phyloP scores from a whole-genome alignment of 2,113 vertebrate species.

The Scytalopus superciliaris region DNA sequence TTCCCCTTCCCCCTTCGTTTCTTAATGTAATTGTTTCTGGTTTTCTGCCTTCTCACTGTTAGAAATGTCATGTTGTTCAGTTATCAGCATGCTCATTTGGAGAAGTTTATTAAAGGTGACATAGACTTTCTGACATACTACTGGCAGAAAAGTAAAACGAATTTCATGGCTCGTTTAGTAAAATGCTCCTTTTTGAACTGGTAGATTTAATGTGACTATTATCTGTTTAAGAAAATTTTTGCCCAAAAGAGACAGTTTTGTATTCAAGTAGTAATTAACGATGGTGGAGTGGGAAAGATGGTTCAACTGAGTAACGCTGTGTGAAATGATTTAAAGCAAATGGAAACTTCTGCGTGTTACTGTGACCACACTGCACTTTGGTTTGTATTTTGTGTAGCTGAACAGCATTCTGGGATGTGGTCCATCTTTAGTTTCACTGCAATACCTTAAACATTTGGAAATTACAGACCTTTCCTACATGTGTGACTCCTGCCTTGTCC shows the following conservation, averaged over 20 bases:
- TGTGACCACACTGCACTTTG: background rate
- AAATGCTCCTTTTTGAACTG: slow-evolving; percentile 4
- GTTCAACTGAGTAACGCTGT: background rate
- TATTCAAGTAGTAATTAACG: background rate
- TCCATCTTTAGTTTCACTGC: background rate
- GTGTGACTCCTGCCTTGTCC: background rate
- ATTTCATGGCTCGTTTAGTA: slow-evolving; percentile 53
- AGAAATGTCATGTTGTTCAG: slow-evolving; percentile 49
- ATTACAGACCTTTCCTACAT: background rate
- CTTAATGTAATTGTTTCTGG: slow-evolving; percentile 49
- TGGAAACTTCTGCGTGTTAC: background rate
- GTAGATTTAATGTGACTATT: slow-evolving; percentile 30
- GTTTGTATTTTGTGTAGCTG: background rate
- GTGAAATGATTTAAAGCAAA: background rate
- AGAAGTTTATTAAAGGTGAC: slow-evolving; percentile 56
- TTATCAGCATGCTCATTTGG: slow-evolving; percentile 45
- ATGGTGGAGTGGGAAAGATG: background rate
- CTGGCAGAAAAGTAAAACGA: slow-evolving; percentile 5
- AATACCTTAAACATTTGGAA: background rate
- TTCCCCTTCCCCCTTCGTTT: background rate
- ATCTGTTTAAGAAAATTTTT: background rate
- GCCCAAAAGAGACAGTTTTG: background rate
- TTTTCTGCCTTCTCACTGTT: slow-evolving; percentile 53
- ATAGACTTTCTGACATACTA: slow-evolving; percentile 47
- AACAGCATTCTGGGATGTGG: background rate